Percentiles rank a stretch among this genome's conserved stretches.
Conservation (phyloP, 2,797 vertebrate genomes). For the Macrochelys suwanniensis region DNA sequence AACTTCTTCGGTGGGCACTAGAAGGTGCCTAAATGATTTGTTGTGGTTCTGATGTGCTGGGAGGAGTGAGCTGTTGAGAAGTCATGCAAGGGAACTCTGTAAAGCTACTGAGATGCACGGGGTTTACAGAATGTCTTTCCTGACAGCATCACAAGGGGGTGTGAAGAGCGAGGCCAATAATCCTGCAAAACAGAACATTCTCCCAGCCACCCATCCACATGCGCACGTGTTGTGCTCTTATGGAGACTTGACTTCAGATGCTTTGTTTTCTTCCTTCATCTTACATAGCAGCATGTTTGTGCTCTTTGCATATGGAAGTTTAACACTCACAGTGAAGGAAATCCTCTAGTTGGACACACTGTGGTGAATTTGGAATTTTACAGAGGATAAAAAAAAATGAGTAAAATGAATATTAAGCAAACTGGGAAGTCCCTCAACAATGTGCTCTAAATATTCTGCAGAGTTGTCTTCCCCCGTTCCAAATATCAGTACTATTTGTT, state of each 20-base stretch:
- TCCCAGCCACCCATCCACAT: background rate
- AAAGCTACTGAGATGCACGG: no score
- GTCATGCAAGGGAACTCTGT: background rate
- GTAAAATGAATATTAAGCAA: background rate
- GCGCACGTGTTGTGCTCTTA: no score
- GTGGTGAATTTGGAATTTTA: background rate
- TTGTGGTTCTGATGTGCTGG: accelerated
- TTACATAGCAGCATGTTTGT: no score
- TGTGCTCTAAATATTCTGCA: background rate
- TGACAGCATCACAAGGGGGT: background rate
- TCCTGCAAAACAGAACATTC: background rate
- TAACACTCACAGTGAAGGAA: background rate
- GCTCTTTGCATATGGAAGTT: no score
- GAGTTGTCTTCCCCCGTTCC: background rate
- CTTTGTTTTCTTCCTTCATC: no score
- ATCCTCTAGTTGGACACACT: background rate
- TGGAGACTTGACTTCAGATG: no score
- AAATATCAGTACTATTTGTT: background rate
- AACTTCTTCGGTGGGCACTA: accelerated
- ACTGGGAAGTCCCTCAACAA: background rate
- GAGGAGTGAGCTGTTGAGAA: accelerated
- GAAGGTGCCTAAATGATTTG: background rate
- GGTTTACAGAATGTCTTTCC: background rate
- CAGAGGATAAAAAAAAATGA: background rate
- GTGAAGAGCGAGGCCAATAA: background rate